Conservation (phyloP, 2,113 vertebrate genomes). For the Percina caprodes region DNA sequence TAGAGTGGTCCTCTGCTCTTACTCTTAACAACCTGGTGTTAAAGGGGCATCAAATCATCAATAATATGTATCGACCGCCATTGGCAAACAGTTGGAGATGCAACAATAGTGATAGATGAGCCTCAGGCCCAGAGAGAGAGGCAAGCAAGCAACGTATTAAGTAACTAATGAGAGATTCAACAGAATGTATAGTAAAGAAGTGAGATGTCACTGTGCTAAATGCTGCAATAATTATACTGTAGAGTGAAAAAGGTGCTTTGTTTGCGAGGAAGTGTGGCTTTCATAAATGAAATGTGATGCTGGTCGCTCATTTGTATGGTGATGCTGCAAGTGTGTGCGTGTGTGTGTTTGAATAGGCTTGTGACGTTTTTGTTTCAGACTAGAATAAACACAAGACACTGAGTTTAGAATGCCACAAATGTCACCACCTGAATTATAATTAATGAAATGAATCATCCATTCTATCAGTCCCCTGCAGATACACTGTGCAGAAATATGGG, state of each 20-base stretch:
- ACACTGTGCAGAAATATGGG: slow-evolving; percentile 36
- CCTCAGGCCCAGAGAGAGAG: slow-evolving; percentile 3
- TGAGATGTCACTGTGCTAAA: slow-evolving; percentile 13
- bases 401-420: slow-evolving; percentile 55
- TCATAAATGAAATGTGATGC: slow-evolving; percentile 37
- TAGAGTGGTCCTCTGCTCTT: slow-evolving; percentile 52
- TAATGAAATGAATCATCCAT: slow-evolving; percentile 58
- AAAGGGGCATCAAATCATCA: slow-evolving; percentile 55
- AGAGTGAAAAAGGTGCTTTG: slow-evolving; percentile 31
- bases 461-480: slow-evolving; percentile 51
- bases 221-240: slow-evolving; percentile 31
- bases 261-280: slow-evolving; percentile 22
- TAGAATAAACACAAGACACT: slow-evolving; percentile 23
- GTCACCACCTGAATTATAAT: slow-evolving; percentile 59
- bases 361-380: slow-evolving; percentile 31
- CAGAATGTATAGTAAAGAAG: slow-evolving; percentile 9
- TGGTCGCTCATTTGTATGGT: slow-evolving; percentile 18
- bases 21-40: slow-evolving; percentile 60
- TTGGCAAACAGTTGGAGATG: slow-evolving; percentile 50
- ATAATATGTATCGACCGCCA: slow-evolving; percentile 61
- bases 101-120: slow-evolving; percentile 50
- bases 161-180: slow-evolving; percentile 9
- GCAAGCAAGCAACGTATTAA: neutral
- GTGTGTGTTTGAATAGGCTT: slow-evolving; percentile 11
- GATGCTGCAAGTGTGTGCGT: neutral